phyloP scores from a whole-genome alignment of 2,113 vertebrate species.

The Ptilorrhoa leucosticta region DNA sequence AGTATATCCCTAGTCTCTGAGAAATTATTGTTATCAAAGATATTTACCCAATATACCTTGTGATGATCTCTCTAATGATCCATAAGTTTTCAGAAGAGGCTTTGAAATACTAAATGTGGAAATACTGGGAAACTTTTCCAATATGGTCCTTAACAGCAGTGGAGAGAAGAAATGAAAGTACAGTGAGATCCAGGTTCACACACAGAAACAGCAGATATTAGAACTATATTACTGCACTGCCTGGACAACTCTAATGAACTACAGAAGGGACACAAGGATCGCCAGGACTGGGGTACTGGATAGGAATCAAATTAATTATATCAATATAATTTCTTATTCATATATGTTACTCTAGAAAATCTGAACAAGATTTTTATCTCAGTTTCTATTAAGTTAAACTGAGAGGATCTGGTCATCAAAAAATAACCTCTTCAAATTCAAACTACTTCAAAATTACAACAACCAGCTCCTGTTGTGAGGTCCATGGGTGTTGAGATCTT shows the following conservation, averaged over 20 bases:
- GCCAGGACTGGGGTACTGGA: neutral
- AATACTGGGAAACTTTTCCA: neutral
- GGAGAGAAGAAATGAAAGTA: neutral
- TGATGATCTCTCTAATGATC: neutral
- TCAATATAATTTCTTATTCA: neutral
- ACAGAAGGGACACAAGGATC: neutral
- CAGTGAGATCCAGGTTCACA: neutral
- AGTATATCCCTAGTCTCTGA: neutral
- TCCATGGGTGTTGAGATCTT: rapidly evolving
- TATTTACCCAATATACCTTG: neutral
- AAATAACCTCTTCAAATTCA: neutral
- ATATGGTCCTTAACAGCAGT: neutral
- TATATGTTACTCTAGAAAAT: neutral
- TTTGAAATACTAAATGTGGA: neutral
- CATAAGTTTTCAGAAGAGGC: neutral
- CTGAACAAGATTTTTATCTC: neutral
- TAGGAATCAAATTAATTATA: neutral
- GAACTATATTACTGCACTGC: neutral
- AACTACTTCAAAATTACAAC: neutral
- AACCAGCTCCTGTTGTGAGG: rapidly evolving
- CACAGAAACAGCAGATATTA: neutral
- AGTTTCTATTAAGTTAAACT: neutral
- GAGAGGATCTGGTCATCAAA: neutral
- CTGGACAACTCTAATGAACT: neutral
- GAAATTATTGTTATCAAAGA: neutral